phyloP scores from a whole-genome alignment of 2,113 vertebrate genomes.

The Bufo gargarizans region DNA sequence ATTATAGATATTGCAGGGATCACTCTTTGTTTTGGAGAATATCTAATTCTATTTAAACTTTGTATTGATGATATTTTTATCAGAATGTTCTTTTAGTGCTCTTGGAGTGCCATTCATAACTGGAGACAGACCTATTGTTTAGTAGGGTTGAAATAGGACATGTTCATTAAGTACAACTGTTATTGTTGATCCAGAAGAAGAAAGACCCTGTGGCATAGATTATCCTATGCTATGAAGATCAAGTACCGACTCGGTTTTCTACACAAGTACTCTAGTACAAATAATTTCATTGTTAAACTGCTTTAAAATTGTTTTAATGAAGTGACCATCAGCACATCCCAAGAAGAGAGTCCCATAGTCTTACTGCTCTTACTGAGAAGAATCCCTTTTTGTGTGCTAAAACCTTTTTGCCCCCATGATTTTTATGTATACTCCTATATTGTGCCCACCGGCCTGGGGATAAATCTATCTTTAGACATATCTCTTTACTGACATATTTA shows the following conservation, averaged over 20 bases:
- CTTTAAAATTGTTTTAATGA: background rate
- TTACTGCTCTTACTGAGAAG: background rate
- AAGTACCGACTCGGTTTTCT: too few species aligned
- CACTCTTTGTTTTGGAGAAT: background rate
- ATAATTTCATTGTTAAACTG: too few species aligned
- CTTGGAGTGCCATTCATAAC: background rate
- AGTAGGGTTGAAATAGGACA: background rate
- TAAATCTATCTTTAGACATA: background rate
- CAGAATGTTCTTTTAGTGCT: background rate
- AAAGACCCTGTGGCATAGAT: background rate
- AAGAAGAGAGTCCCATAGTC: background rate
- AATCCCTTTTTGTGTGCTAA: background rate
- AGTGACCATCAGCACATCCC: background rate
- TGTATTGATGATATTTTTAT: background rate
- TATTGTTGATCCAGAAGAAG: slow-evolving; percentile 4
- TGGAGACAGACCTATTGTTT: background rate
- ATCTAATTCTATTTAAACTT: background rate
- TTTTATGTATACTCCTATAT: background rate
- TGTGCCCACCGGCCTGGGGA: background rate
- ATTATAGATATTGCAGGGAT: background rate
- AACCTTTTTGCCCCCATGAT: background rate
- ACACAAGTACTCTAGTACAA: too few species aligned
- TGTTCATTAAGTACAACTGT: background rate
- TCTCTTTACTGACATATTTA: background rate
- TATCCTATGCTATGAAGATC: background rate